These are phyloP conservation scores for Patiria miniata DNA, from an alignment of 35 echinoderm and acorn worm genomes.

Conservation along the genomic window DNA sequence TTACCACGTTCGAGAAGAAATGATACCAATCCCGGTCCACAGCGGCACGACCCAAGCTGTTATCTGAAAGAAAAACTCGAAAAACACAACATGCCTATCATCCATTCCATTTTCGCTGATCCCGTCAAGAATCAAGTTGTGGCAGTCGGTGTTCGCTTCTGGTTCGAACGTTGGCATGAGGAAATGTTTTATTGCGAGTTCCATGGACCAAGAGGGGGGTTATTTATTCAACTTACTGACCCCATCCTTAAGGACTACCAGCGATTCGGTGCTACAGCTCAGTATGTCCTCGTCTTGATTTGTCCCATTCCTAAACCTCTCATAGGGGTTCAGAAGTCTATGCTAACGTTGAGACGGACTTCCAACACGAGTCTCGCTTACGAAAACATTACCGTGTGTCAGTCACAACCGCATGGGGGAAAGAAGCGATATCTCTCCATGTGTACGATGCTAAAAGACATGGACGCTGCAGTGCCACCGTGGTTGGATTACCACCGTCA, in stretches of 20 bases:
- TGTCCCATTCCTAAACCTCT: conserved; percentile 61
- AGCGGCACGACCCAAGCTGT: background rate
- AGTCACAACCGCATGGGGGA: conserved; percentile 1
- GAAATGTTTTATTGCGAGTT: conserved; percentile 83
- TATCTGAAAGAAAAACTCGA: conserved; percentile 34
- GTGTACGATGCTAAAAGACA: conserved; percentile 90
- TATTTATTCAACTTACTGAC: conserved; percentile 46
- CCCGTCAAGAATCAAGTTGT: conserved; percentile 57
- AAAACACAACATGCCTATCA: conserved; percentile 67
- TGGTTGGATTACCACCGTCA: conserved; percentile 85
- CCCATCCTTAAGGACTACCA: conserved; percentile 65
- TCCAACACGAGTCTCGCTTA: conserved; percentile 29
- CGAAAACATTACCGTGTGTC: conserved; percentile 47
- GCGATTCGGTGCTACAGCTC: conserved; percentile 82
- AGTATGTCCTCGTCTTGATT: conserved; percentile 74
- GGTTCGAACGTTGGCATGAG: conserved; percentile 47
- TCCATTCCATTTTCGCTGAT: conserved; percentile 86
- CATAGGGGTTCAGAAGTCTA: background rate
- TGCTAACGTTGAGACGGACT: background rate
- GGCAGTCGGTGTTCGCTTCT: conserved; percentile 61
- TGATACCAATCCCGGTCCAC: background rate
- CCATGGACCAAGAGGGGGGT: conserved; percentile 25
- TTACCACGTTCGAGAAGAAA: background rate
- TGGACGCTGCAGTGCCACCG: conserved; percentile 66
- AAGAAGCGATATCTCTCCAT: conserved; percentile 63